Evolutionary conservation across 2,113 vertebrate species (phyloP), one percentile per base, ranked within the genome.

Genomic region (Arvicanthis niloticus): DNA sequence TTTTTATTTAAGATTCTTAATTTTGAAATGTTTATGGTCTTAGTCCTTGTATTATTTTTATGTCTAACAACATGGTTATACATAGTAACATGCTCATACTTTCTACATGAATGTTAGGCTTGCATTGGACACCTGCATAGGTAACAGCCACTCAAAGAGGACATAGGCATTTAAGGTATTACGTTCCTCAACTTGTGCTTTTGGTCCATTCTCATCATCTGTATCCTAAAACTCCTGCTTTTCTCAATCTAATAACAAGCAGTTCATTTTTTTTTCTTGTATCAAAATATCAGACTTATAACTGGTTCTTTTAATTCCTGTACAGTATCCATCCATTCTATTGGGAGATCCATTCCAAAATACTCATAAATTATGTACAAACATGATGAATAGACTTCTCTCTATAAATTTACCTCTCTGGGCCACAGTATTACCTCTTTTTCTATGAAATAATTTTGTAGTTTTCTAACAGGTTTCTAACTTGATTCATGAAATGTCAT

Each of bases 241-340:
- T 78, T 31, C 10, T 21, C 34, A 24, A 19, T 56, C 12, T 73
- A 73, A 1, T 58, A 40, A 45, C 0, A 89, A 89, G 5, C 3
- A 77, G 48, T n/a, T 94, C 37, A 62, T n/a, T 56, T 94, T 45
- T 94, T 45, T 1, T 90, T 13, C 22, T 84, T 78, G 37, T 4
- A 24, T 89, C 15, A 72, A 85, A 62, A 85, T 84, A 53, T 53
- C 16, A 88, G 29, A 80, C 2, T 40, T 22, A 31, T 86, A 16
- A 76, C 29, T 58, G 21, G 76, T 58, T 88, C 2, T 5, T 65
- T 53, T 85, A 22, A 72, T 70, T 85, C 3, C 34, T 81, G 0
- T 7, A 62, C 34, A n/a, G 16, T 17, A 42, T 2, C 4, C 2
- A 16, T 34, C 2, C 26, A 40, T 16, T 17, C 3, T 0, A 21